Base-by-base conservation (phyloP, 2,888 invertebrate species). In the Acleris sparsana region DNA sequence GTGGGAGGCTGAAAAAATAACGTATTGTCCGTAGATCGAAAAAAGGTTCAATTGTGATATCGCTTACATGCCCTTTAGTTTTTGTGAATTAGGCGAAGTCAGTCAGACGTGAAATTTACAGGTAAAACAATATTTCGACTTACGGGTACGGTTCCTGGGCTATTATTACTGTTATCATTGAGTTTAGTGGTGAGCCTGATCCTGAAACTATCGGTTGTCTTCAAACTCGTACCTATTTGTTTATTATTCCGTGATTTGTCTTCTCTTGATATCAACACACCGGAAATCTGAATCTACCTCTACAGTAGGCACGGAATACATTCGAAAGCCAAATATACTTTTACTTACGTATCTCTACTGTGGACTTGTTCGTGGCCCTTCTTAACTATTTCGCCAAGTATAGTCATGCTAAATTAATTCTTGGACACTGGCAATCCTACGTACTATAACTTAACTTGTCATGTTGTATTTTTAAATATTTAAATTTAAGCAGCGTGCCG, bases 1-100 rank as follows among this genome's bases (percentile, higher is more conserved):
- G 85, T 85, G 84, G 82, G 85, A 73, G 83, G 73, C 69, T 75
- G 74, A 81, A 84, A 84, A 87, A 85, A 79, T 77, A 72, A 70
- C 70, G 77, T 80, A 82, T 85, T 84, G 83, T 85, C 70, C 65
- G 70, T 46, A 73, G 73, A 78, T 76, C 71, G 76, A 75, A 75
- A 78, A 80, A 68, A 78, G 74, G 73, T 75, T 75, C 73, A 74
- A 76, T 74, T 71, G 67, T 71, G 75, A 74, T 74, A 76, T 75
- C 75, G 70, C 66, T 77, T 75, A 75, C 73, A 68, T 67, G 62
- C 63, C 63, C 62, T 62, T 67, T 61, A 62, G 69, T 69, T 70
- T 65, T 72, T 67, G 61, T 60, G 55, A 68, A 59, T 53, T 49
- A 62, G 49, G 16, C 58, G 49, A 48, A 67, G 46, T 53, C 60